Evolutionary conservation across 1,140 invertebrate species (phyloP).

Genomic region (Platyscapa corneri): DNA sequence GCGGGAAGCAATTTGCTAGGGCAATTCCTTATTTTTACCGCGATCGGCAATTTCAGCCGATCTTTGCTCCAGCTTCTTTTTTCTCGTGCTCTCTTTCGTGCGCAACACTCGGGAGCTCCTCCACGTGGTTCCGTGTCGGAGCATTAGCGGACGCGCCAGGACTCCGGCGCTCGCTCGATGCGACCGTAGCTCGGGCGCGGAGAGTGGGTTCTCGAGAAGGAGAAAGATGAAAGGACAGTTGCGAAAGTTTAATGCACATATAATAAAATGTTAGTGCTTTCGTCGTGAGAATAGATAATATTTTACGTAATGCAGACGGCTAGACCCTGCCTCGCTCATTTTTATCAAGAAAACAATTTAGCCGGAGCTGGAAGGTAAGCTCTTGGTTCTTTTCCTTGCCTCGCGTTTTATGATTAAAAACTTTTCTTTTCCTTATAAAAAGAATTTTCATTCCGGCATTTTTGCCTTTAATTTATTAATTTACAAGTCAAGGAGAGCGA

Average conservation of each 20-base stretch:
- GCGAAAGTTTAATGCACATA: not conserved
- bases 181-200: not conserved
- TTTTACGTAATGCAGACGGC: not conserved
- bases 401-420: no score
- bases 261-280: not conserved
- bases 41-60: not conserved
- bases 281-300: not conserved
- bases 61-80: not conserved
- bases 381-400: not conserved
- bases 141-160: no score
- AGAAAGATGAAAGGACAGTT: not conserved
- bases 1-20: conserved; percentile 50
- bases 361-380: no score
- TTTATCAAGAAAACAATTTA: not conserved
- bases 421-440: no score
- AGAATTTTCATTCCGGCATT: no score
- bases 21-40: conserved; percentile 43
- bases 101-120: not conserved
- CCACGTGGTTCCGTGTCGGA: not conserved
- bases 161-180: not conserved
- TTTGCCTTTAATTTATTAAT: no score
- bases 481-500: no score
- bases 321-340: not conserved
- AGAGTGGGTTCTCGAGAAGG: not conserved
- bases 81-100: not conserved